A percentile compares a stretch with the other conserved stretches of the same genome.
Evolutionary conservation across 2,797 vertebrate genomes (phyloP).

Genomic region (Anabacerthia variegaticeps): DNA sequence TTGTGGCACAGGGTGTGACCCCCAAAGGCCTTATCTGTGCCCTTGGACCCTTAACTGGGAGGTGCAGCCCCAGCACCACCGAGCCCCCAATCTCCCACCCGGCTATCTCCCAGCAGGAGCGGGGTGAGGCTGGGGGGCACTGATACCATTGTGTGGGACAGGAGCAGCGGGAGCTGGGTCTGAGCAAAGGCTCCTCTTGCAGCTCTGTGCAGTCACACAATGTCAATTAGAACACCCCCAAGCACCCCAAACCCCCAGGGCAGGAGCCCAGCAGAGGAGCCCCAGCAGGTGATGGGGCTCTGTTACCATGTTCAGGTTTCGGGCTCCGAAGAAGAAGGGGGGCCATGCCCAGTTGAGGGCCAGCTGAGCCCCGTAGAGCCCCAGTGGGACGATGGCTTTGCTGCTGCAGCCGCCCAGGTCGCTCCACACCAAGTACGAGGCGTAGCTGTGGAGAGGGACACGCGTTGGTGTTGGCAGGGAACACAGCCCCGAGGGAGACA

Average conservation of each 20-base stretch:
- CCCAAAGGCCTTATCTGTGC: constrained; percentile 21
- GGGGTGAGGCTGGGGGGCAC: not conserved
- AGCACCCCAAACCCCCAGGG: not conserved
- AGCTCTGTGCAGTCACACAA: fast-evolving
- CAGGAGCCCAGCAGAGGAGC: not conserved
- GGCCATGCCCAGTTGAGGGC: constrained; percentile 89
- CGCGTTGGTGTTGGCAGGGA: fast-evolving
- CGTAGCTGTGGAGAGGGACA: constrained; percentile 79
- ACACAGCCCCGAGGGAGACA: fast-evolving
- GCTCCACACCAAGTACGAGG: constrained; percentile 91
- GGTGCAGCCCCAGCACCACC: not conserved
- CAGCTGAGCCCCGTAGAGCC: constrained; percentile 87
- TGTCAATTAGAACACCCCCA: fast-evolving
- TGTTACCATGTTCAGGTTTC: constrained; percentile 82
- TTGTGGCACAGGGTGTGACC: not conserved
- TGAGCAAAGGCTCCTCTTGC: not conserved
- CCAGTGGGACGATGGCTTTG: constrained; percentile 83
- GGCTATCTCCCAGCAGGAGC: not conserved
- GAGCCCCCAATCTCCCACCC: not conserved
- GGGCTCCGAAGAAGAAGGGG: constrained; percentile 85
- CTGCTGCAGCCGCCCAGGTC: constrained; percentile 86
- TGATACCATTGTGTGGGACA: not conserved
- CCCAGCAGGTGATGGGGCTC: not conserved
- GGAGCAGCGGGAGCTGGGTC: fast-evolving
- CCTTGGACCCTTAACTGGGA: not conserved